Base-by-base conservation (phyloP, 2,797 vertebrate species). In the Muraenolepis orangiensis region DNA sequence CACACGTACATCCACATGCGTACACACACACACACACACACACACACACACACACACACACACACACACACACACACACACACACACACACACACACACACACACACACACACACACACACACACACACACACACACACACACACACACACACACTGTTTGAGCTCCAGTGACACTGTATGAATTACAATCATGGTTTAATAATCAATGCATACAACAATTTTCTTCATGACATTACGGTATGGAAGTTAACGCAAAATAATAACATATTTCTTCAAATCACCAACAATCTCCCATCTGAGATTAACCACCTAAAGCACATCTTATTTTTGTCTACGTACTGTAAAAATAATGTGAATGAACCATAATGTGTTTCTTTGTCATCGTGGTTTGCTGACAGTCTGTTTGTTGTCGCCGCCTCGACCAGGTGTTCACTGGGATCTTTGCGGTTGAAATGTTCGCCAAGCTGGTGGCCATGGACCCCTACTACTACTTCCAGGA, bases 401-500 rank as follows among this genome's bases (percentile, higher is more conserved):
- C 6, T 30, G 4, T 67, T 5, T 30, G 28, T 11, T 67, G 26
- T 67, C 76, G 23, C 57, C 78, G n/a, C 76, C 13, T 72, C 79
- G 4, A 73, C 76, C 88, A 99, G 98, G 96, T 99, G 84, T 99
- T 99, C 92, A 99, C 98, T 0, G 98, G 96, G 77, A 99, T 99
- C 91, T 99, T 99, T 92, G 98, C 97, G 26, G 97, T 96, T 1
- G 98, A 99, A 93, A 99, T 99, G 98, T 94, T 99, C 87, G 95
- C 98, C 81, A 99, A 99, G 84, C 94, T 99, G 69, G 94, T 99
- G 81, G 98, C 98, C 57, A 99, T 99, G 98, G 98, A 99, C 90
- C 98, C 98, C 0, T 99, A 98, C 88, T 99, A 99, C 90, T 99
- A 99, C 86, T 99, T 99, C 87, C 98, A 99, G 82, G 98, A 99